Base-by-base conservation (phyloP, 2,888 invertebrate species). In the Mesorhabditis spiculigera region DNA sequence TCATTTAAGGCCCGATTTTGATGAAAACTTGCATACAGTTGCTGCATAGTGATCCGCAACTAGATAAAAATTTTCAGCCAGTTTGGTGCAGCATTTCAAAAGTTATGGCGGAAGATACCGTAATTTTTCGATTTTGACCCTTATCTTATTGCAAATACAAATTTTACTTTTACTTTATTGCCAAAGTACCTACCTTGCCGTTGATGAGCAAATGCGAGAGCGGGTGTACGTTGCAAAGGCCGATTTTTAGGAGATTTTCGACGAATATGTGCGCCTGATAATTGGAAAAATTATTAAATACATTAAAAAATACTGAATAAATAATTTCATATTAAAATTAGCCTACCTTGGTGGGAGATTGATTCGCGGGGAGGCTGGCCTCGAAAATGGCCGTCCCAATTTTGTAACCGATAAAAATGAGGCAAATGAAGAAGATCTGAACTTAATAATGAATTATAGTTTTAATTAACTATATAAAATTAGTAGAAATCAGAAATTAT, bases 371-470 rank as follows among this genome's bases (percentile, higher is more conserved):
- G n/a, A 50, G 58, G n/a, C 10, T 50, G 8, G 58, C 8, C 58
- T 50, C 58, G n/a, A 50, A 50, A 50, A 50, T 50, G 58, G 58
- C 58, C 8, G n/a, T 50, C n/a, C 10, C 8, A n/a, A 50, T 50
- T 50, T 50, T 50, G n/a, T 50, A 50, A 3, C 8, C 8, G 8
- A 50, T 13, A 50, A 50, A n/a, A 3, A n/a, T 13, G 8, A n/a
- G n/a, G 58, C 58, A 50, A n/a, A 50, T 50, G n/a, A 50, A 50
- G 58, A 50, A n/a, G n/a, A 50, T 50, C 58, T 50, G 58, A 50
- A 50, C 28, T 28, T 28, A 28, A 28, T 28, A 28, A 28, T 28
- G 28, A 28, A 28, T 28, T 28, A 28, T 28, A 28, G 3, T 28
- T 28, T 28, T 28, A 28, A 28, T 28, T 28, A 28, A 3, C 28